phyloP scores from a whole-genome alignment of 1,140 invertebrate species.

The Lasioglossum baleicum region DNA sequence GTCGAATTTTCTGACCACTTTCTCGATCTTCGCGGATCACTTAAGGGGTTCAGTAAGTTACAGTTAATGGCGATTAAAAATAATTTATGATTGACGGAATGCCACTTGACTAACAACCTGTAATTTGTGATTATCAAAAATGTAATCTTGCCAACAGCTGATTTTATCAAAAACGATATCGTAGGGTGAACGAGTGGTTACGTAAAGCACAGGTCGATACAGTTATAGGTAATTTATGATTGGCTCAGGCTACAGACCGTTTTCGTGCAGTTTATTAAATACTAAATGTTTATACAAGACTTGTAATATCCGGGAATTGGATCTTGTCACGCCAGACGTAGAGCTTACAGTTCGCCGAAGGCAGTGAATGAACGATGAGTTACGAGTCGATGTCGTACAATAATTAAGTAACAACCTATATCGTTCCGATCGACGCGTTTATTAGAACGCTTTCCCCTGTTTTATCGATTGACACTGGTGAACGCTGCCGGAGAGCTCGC shows the following conservation, averaged over 20 bases:
- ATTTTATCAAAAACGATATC: background rate
- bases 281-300: background rate
- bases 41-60: background rate
- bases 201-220: background rate
- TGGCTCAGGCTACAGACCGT: background rate
- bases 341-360: background rate
- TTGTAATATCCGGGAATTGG: background rate
- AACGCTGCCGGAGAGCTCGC: background rate
- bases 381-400: background rate
- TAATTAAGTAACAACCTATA: conserved; percentile 18
- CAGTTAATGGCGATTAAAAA: background rate
- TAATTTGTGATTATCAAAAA: background rate
- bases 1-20: no score
- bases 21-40: background rate
- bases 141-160: background rate
- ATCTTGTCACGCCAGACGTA: background rate
- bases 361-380: background rate
- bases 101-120: background rate
- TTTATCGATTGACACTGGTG: conserved; percentile 1
- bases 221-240: background rate
- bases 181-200: background rate
- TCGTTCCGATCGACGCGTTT: background rate
- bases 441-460: conserved; percentile 7
- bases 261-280: background rate
- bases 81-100: background rate